Conservation (phyloP, 2,888 invertebrate genomes). For the Amphipoea lucens region DNA sequence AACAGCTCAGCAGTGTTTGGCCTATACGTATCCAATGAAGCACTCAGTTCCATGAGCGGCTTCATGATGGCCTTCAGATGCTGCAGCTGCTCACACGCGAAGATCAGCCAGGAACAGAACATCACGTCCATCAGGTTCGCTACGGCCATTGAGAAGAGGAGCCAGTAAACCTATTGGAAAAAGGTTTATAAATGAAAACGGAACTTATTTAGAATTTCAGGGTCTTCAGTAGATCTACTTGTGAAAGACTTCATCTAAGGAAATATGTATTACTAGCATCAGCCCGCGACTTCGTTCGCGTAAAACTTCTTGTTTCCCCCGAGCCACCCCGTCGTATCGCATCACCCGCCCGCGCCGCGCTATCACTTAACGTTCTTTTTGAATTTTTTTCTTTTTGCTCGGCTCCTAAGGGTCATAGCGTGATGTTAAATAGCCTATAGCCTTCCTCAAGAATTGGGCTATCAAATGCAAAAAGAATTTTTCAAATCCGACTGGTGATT, state of each 20-base stretch:
- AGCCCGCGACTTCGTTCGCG: too few species aligned
- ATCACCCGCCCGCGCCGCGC: too few species aligned
- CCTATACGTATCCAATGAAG: conserved; percentile 94
- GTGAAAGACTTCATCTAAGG: neutral
- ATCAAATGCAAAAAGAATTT: too few species aligned
- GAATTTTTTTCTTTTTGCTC: too few species aligned
- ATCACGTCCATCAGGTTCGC: conserved; percentile 93
- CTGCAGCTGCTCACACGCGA: conserved; percentile 96
- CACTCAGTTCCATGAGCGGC: conserved; percentile 96
- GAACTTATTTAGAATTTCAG: neutral
- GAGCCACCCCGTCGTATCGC: too few species aligned
- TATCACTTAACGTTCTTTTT: too few species aligned
- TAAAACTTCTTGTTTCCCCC: too few species aligned
- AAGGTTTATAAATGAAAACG: neutral
- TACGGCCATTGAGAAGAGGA: conserved; percentile 91
- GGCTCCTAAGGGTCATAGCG: too few species aligned
- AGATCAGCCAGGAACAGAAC: conserved; percentile 96
- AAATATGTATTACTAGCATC: neutral
- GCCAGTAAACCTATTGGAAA: conserved; percentile 90
- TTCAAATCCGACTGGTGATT: too few species aligned
- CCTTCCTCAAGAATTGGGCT: too few species aligned
- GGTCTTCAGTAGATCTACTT: neutral
- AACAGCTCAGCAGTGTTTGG: conserved; percentile 93
- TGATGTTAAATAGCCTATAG: too few species aligned
- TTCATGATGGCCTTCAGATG: conserved; percentile 96